Base-by-base conservation (phyloP, 2,113 vertebrate genomes). In the Amphilophus citrinellus region DNA sequence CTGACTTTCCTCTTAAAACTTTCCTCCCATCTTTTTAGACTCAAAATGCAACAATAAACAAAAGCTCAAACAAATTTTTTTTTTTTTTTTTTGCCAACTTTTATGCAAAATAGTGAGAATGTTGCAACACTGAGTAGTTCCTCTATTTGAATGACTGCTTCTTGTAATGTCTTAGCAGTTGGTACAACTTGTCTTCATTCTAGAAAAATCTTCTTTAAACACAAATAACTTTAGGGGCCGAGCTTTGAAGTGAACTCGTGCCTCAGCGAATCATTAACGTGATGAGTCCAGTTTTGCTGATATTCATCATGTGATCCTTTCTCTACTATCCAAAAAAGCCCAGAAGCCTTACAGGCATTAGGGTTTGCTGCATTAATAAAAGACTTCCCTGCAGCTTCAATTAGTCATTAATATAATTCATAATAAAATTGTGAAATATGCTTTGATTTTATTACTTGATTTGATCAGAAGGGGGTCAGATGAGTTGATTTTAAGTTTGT, bases 1-100 rank as follows among this genome's bases (percentile, higher is more conserved):
- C 30, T 42, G 6, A 8, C 63, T 66, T n/a, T 65, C 42, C 42
- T 57, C 80, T 50, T 61, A 61, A 10, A 60, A 11, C 68, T 58
- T 44, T 15, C 13, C 35, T 66, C 13, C 32, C 60, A 7, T 83
- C n/a, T 47, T 65, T 71, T 80, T 80, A 4, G 50, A 50, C 57
- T 76, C 53, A 4, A 56, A 56, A 7, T 3, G 35, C 58, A 78
- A n/a, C 73, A 88, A 68, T 39, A 53, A 47, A 27, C 39, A 39
- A 84, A 77, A 79, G 58, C 44, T 61, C 71, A 62, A 9, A 32
- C 61, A 62, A 44, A 37, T 75, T 61, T 15, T 75, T 76, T 18
- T 18, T 61, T 63, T 35, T 65, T 39, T 58, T n/a, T 59, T 32
- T 32, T 32, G 61, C 8, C 22, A 35, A 22, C 35, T 2, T 18